phyloP scores from a whole-genome alignment of 2,113 vertebrate species.

The Calonectris borealis region DNA sequence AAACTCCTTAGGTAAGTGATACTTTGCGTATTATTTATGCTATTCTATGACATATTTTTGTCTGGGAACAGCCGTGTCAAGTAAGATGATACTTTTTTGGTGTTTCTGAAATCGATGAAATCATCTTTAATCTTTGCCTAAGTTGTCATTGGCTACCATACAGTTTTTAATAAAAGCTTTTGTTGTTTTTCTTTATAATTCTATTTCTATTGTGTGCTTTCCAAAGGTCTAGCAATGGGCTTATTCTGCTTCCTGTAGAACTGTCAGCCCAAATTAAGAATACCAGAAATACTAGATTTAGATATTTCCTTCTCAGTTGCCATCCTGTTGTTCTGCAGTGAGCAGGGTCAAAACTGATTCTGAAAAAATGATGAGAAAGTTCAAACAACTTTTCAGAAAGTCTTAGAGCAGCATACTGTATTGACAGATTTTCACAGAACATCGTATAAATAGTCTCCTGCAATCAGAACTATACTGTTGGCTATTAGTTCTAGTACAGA shows the following conservation, averaged over 20 bases:
- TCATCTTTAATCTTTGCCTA: background rate
- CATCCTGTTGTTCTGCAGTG: background rate
- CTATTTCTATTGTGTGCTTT: background rate
- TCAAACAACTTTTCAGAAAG: background rate
- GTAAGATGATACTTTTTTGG: background rate
- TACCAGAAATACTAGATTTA: slow-evolving; percentile 12
- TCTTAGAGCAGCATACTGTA: background rate
- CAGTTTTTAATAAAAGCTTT: background rate
- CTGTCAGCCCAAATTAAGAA: background rate
- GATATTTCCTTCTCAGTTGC: slow-evolving; percentile 1
- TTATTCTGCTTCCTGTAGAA: background rate
- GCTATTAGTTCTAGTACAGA: background rate
- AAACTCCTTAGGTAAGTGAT: background rate
- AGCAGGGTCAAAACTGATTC: background rate
- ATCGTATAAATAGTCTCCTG: background rate
- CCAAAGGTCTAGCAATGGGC: background rate
- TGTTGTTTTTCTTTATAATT: background rate
- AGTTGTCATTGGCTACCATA: background rate
- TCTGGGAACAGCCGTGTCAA: background rate
- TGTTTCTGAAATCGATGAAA: background rate
- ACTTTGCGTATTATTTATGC: background rate
- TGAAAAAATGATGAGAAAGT: background rate
- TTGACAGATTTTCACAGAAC: background rate
- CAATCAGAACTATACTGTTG: background rate
- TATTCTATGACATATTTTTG: background rate